Evolutionary conservation across 2,797 vertebrate species (phyloP).

Genomic region (Galagoides demidoff): DNA sequence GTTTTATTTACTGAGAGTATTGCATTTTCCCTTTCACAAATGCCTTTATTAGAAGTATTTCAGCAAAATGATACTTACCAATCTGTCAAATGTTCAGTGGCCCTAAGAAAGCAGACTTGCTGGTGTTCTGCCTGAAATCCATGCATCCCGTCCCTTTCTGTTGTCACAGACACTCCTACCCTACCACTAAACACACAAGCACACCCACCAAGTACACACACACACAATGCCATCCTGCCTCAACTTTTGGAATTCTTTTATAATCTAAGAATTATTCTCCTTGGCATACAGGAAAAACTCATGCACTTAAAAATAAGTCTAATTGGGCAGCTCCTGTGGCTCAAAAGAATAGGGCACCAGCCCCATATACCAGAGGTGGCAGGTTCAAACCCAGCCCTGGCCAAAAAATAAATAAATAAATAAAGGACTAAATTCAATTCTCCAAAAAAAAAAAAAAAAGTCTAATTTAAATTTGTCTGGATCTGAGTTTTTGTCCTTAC

Average conservation of each 20-base stretch:
- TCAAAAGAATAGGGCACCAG: too few relatives aligned
- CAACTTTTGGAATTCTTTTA: slow-evolving; percentile 20
- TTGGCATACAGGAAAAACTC: neutral
- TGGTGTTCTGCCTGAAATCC: neutral
- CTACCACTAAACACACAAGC: neutral
- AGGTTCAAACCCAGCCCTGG: too few relatives aligned
- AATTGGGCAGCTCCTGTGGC: neutral
- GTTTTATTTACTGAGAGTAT: slow-evolving; percentile 21
- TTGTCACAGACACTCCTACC: neutral
- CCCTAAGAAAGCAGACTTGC: neutral
- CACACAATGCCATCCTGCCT: slow-evolving; percentile 30
- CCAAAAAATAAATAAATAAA: too few relatives aligned
- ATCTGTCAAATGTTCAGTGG: neutral
- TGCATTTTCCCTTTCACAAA: slow-evolving; percentile 39
- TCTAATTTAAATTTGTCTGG: slow-evolving; percentile 22
- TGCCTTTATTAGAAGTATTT: slow-evolving; percentile 34
- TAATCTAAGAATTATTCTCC: slow-evolving; percentile 20
- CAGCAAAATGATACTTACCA: neutral
- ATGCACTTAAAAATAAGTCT: slow-evolving; percentile 41
- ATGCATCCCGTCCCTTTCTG: neutral
- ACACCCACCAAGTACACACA: neutral
- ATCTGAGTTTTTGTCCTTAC: neutral
- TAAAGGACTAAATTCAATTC: too few relatives aligned
- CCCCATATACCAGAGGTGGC: too few relatives aligned
- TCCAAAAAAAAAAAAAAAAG: neutral